Evolutionary conservation across 1,140 invertebrate species (phyloP).

Genomic region (Akabosia matsudoensis): DNA sequence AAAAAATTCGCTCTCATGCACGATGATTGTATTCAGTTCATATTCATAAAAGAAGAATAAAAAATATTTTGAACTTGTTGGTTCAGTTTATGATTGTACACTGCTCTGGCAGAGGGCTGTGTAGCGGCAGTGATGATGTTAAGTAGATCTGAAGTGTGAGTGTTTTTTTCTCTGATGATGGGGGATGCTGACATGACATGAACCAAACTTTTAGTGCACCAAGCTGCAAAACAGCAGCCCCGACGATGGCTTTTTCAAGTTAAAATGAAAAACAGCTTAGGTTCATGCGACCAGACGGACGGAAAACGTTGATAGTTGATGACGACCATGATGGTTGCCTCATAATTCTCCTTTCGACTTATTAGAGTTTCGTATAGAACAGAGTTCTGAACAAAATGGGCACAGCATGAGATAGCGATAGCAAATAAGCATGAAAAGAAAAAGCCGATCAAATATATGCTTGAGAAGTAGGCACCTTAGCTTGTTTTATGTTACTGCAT

Average conservation of each 20-base stretch:
- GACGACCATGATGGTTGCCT: conserved; percentile 16
- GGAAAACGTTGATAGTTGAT: conserved; percentile 14
- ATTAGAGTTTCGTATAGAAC: conserved; percentile 1
- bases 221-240: neutral
- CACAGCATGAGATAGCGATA: conserved; percentile 10
- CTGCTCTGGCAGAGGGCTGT: neutral
- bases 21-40: neutral
- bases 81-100: conserved; percentile 6
- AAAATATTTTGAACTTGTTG: conserved; percentile 18
- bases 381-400: neutral
- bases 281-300: neutral
- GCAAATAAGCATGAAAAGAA: conserved; percentile 3
- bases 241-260: neutral
- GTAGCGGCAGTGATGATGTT: neutral
- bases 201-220: neutral
- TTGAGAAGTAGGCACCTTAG: neutral
- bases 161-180: neutral
- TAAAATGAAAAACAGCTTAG: neutral
- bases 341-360: neutral
- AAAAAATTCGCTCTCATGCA: too few relatives aligned
- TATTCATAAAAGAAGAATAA: neutral
- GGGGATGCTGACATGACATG: conserved; percentile 15
- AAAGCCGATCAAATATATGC: conserved; percentile 9
- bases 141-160: neutral
- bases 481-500: conserved; percentile 7